Conservation (phyloP, 2,113 vertebrate species). For the Xiphorhynchus elegans region DNA sequence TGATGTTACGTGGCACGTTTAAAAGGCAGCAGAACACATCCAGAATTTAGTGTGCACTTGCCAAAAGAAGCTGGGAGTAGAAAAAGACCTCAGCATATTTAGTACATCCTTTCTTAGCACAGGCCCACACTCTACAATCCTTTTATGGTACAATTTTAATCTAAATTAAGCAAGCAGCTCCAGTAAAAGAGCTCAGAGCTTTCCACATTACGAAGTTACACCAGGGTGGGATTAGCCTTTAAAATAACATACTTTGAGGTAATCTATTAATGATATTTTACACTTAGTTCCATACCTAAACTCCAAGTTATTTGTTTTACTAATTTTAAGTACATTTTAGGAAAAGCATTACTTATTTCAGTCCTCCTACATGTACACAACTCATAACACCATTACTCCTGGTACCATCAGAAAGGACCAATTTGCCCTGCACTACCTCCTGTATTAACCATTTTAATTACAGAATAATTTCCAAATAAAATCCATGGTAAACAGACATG, state of each 20-base stretch:
- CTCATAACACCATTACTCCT: not conserved
- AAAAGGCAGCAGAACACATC: not conserved
- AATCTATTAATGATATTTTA: not conserved
- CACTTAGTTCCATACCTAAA: not conserved
- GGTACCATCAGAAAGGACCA: not conserved
- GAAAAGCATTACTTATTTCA: not conserved
- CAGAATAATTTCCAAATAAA: not conserved
- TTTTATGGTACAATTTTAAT: slow-evolving; percentile 18
- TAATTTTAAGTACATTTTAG: not conserved
- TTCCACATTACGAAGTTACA: not conserved
- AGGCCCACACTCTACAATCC: not conserved
- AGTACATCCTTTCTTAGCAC: slow-evolving; percentile 1
- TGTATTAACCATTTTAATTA: not conserved
- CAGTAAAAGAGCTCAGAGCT: not conserved
- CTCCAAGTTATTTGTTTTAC: not conserved
- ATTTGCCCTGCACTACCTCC: not conserved
- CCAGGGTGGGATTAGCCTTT: not conserved
- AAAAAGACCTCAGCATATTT: not conserved
- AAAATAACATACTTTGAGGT: not conserved
- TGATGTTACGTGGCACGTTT: not conserved
- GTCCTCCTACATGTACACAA: not conserved
- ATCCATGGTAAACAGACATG: not conserved
- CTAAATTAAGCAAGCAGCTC: slow-evolving; percentile 38
- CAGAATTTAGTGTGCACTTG: not conserved
- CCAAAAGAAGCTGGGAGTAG: not conserved